Evolutionary conservation across 2,888 invertebrate genomes (phyloP), one percentile per base, ranked within the genome.

Genomic region (Alviniconcha strummeri): DNA sequence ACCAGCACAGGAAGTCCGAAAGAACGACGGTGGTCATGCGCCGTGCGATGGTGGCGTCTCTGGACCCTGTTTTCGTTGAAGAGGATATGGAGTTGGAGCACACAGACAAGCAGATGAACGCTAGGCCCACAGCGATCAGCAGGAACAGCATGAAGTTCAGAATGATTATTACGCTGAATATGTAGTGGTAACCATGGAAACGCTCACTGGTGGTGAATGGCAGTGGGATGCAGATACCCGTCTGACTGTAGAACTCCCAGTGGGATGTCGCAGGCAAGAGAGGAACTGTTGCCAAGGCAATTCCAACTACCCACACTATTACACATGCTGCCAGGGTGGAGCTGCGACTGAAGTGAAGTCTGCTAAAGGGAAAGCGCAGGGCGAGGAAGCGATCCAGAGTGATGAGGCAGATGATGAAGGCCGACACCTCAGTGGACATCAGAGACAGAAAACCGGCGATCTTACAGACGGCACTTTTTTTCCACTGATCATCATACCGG

Each of bases 111-210:
- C 92, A 93, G 89, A 93, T 93, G 64, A 90, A 89, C 19, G n/a
- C 87, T 57, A 85, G 93, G 93, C 7, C 91, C 91, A 3, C 7
- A n/a, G 91, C 91, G 60, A 93, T 92, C 57, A 91, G 81, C 0
- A 93, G 55, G 85, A 93, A 93, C 57, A 83, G 75, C 7, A 91
- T 56, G 67, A 92, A 89, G 85, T 93, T 93, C 57, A 91, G 87
- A 67, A 91, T 86, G 71, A 93, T 89, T 83, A 92, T 92, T 11
- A 93, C 87, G 3, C 90, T 90, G 8, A 92, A 89, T 6, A 91
- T 89, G 84, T 93, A 93, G 76, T 92, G 91, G 91, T 91, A 92
- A 4, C 93, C 93, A 13, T 92, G 89, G 0, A 91, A 89, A 57
- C 88, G 85, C 75, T 91, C 90, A 52, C 89, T 88, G 9, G 93